Evolutionary conservation across 2,113 vertebrate genomes (phyloP).

Genomic region (zebrafish (Danio rerio)): DNA sequence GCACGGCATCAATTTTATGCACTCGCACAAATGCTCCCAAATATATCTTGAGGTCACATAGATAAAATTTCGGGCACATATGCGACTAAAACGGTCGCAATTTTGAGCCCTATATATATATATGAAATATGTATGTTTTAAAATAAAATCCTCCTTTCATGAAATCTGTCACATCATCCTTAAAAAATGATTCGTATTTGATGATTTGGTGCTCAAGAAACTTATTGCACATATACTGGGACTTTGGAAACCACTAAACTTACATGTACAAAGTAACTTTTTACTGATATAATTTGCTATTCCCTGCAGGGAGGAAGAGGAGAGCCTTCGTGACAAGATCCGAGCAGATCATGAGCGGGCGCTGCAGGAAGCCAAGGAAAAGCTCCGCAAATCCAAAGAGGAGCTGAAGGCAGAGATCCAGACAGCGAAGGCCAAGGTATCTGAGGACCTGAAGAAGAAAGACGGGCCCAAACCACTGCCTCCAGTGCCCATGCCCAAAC

Average conservation of each 20-base stretch:
- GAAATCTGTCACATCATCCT: no score
- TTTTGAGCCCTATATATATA: no score
- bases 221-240: neutral
- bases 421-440: constrained; percentile 93
- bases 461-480: constrained; percentile 83
- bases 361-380: constrained; percentile 97
- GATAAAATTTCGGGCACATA: no score
- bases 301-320: constrained; percentile 90
- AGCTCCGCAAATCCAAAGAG: constrained; percentile 91
- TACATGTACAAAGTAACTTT: neutral
- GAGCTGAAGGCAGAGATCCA: constrained; percentile 95
- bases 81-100: no score
- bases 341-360: constrained; percentile 96
- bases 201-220: no score
- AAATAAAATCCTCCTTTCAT: no score
- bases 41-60: no score
- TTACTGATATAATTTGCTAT: neutral
- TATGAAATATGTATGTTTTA: no score
- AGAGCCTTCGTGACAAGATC: constrained; percentile 95
- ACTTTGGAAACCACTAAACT: neutral
- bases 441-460: constrained; percentile 89
- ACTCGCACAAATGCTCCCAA: no score
- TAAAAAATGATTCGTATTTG: no score
- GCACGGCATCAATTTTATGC: no score
- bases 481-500: constrained; percentile 90